phyloP scores from a whole-genome alignment of 2,797 vertebrate species.

The Gallinago nigripennis region DNA sequence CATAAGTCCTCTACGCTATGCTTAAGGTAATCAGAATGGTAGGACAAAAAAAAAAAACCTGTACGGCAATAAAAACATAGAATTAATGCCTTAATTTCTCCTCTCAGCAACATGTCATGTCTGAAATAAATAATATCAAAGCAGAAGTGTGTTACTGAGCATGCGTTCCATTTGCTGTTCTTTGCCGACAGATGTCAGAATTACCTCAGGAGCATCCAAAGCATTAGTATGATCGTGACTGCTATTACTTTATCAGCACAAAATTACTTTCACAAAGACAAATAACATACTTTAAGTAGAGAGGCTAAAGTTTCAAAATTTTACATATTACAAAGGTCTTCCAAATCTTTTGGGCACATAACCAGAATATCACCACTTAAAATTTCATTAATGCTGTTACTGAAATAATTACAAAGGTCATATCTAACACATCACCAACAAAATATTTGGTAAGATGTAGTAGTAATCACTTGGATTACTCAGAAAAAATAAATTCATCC shows the following conservation, averaged over 20 bases:
- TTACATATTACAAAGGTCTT: not conserved
- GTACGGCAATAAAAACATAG: not conserved
- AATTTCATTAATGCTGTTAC: not conserved
- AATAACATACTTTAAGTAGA: not conserved
- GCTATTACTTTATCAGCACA: not conserved
- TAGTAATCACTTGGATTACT: not conserved
- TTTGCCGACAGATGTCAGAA: slow-evolving; percentile 65
- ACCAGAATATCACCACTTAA: not conserved
- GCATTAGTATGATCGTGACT: not conserved
- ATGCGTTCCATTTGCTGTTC: slow-evolving; percentile 11
- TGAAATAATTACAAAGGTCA: not conserved
- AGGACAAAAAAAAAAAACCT: not conserved
- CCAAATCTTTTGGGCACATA: not conserved
- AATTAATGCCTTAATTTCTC: not conserved
- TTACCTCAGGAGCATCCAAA: slow-evolving; percentile 31
- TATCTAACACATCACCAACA: not conserved
- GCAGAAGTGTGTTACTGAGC: not conserved
- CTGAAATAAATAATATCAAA: not conserved
- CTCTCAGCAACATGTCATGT: not conserved
- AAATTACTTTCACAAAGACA: not conserved
- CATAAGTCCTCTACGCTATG: not conserved
- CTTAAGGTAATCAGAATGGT: not conserved
- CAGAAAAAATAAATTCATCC: not conserved
- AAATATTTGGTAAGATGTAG: not conserved
- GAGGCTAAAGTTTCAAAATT: not conserved